phyloP scores from a whole-genome alignment of 2,888 invertebrate genomes.

The Eumerus sabulonum region DNA sequence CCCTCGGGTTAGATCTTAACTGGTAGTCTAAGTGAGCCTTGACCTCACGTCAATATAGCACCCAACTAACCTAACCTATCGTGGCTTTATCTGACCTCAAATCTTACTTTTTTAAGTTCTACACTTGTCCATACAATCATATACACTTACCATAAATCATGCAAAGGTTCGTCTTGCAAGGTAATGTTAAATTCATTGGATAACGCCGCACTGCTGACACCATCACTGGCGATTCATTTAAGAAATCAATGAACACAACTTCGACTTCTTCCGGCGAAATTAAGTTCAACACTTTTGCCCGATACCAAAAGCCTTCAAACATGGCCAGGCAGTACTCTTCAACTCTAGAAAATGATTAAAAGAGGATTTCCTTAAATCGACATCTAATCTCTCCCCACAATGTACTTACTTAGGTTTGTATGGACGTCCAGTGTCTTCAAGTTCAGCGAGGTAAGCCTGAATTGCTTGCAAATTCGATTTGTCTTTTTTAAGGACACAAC shows the following conservation, averaged over 20 bases:
- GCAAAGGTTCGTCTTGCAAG: conserved; percentile 70
- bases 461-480: conserved; percentile 58
- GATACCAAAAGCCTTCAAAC: conserved; percentile 71
- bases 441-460: conserved; percentile 60
- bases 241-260: conserved; percentile 71
- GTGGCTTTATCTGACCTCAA: too few relatives aligned
- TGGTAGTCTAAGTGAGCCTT: too few relatives aligned
- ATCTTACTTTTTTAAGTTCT: neutral
- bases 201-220: conserved; percentile 69
- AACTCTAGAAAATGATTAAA: conserved; percentile 35
- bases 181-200: conserved; percentile 67
- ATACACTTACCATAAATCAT: conserved; percentile 68
- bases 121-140: too few relatives aligned
- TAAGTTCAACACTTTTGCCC: conserved; percentile 69
- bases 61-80: too few relatives aligned
- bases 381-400: neutral
- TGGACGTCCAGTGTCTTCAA: conserved; percentile 45
- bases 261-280: conserved; percentile 50
- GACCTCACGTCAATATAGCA: too few relatives aligned
- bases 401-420: conserved; percentile 71
- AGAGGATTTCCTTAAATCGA: too few relatives aligned
- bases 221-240: conserved; percentile 68
- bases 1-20: too few relatives aligned
- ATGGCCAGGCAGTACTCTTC: conserved; percentile 71
- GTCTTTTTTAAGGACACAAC: conserved; percentile 67